Evolutionary conservation across 2,888 invertebrate genomes (phyloP), one percentile per base, ranked within the genome.

Genomic region (Drosophila infuscata): DNA sequence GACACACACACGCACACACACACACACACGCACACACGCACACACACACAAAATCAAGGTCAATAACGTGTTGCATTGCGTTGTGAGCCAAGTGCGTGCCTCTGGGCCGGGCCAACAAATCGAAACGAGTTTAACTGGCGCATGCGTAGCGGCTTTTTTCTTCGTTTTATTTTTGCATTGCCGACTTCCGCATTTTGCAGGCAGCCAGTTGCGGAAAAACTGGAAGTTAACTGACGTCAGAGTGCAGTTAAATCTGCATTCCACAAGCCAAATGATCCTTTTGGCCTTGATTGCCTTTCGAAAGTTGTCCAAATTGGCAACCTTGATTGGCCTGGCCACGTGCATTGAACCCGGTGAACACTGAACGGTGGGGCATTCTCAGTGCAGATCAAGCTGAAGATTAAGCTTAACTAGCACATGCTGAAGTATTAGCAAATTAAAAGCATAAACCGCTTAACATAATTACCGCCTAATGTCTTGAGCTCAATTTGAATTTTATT

Each of bases 121-220:
- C 33, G 43, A 75, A 85, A 87, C 89, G 46, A 60, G 83, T 83
- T 89, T 70, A 38, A 30, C 58, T 43, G 73, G 41, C 82, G 70
- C 77, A 87, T 87, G 87, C 90, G 90, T 87, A 90, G 87, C 87
- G 84, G 87, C 75, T 84, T 77, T 74, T 49, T n/a, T n/a, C 8
- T 0, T 7, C 0, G 0, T 36, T n/a, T 30, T 51, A 25, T 52
- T 35, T 35, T 35, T 65, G 76, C 79, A 74, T 17, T 46, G 60
- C 70, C 72, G 70, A 89, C 89, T 87, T 87, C 87, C 87, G 87
- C 87, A 74, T 90, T 48, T 57, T 29, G 54, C 61, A 49, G 53
- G 36, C 52, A 32, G 33, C 35, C 15, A 46, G 46, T 46, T 46
- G 57, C 38, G 46, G 69, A 70, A 68, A 81, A 78, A 80, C 76